These are phyloP conservation scores for Gerris buenoi DNA, from an alignment of 1,140 invertebrate species.

Conservation along the genomic window DNA sequence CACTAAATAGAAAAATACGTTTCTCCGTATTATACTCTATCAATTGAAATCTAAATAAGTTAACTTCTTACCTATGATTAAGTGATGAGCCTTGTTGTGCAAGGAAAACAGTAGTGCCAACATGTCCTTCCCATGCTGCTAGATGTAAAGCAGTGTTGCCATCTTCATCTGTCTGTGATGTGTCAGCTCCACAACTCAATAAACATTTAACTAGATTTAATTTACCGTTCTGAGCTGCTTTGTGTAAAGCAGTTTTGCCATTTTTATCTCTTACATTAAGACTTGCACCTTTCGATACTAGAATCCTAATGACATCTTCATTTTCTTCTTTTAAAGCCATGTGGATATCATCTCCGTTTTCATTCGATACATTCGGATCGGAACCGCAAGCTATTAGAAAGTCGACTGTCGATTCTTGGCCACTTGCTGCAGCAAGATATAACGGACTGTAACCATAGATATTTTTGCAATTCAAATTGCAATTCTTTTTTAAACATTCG, in stretches of 20 bases:
- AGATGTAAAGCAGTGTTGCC: neutral
- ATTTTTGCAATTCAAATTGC: neutral
- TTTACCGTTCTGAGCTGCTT: neutral
- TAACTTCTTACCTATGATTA: neutral
- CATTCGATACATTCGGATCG: neutral
- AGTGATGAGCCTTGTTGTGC: neutral
- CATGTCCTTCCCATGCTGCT: neutral
- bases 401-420: neutral
- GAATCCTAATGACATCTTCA: neutral
- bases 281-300: neutral
- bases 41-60: too few relatives aligned
- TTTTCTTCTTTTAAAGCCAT: neutral
- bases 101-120: neutral
- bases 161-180: neutral
- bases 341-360: neutral
- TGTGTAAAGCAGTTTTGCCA: neutral
- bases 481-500: neutral
- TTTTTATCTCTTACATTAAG: neutral
- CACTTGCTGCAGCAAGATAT: neutral
- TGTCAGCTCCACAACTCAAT: neutral
- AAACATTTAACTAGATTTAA: neutral
- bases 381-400: neutral
- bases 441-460: neutral
- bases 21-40: too few relatives aligned
- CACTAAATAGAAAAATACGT: too few relatives aligned